Evolutionary conservation across 2,797 vertebrate species (phyloP), one percentile per base, ranked within the genome.

Genomic region (Pseudocheirus occidentalis): DNA sequence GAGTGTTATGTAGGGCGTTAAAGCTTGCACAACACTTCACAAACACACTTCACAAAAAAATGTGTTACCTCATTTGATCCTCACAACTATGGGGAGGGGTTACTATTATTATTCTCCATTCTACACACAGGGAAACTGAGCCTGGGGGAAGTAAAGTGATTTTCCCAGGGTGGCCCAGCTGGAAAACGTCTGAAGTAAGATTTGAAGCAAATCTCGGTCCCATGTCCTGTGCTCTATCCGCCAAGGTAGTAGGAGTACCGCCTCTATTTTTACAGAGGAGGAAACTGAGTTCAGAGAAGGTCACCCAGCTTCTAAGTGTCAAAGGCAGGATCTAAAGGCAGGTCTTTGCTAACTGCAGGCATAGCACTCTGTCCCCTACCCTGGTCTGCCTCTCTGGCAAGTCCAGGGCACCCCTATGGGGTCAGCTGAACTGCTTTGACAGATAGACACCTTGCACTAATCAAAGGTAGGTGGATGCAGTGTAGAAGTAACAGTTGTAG

Each of bases 1-100:
- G 0, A 87, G 73, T 9, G 14, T 50, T 27, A 10, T 27, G 3
- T 27, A 87, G 24, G 73, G 0, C 0, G 0, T 11, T 27, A 50
- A 24, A 81, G 73, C 12, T 27, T 11, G 21, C 40, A 87, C 46
- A 81, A 50, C 7, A 21, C n/a, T 81, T 46, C 27, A 46, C 3
- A 50, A 50, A 50, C n/a, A 50, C 7, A 21, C n/a, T 81, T 46
- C 27, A 46, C 3, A 50, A 50, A 50, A n/a, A n/a, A n/a, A n/a
- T n/a, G n/a, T 10, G 24, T 50, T 27, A 9, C 46, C 40, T 46
- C n/a, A 7, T 73, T 3, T 7, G 66, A 40, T 40, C 16, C 66
- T 73, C 18, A 24, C 73, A 87, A 14, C 62, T 5, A 0, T n/a
- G 12, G 34, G 31, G 59, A 10, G 2, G 3, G 46, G 21, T 21